These are phyloP conservation scores for Ageneiosus marmoratus DNA, from an alignment of 2,113 vertebrate species.

Conservation along the genomic window DNA sequence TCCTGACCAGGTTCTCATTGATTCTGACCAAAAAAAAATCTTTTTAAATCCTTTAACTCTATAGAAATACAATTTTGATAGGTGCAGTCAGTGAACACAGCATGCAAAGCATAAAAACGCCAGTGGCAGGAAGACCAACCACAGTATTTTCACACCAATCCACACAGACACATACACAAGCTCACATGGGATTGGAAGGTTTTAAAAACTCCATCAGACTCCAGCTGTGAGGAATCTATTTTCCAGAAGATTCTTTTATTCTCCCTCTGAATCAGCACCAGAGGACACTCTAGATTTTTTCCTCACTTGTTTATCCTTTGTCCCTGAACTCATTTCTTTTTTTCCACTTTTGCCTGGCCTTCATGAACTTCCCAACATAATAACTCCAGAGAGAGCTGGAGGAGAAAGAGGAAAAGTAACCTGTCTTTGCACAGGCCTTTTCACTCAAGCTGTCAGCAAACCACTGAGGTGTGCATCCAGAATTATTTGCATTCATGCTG, in stretches of 20 bases:
- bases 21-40: conserved; percentile 37
- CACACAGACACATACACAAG: background rate
- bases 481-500: conserved; percentile 54
- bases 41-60: conserved; percentile 19
- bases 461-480: conserved; percentile 34
- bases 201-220: conserved; percentile 66
- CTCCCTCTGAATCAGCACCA: conserved; percentile 67
- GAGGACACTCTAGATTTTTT: conserved; percentile 11
- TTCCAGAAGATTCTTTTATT: conserved; percentile 63
- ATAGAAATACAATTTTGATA: conserved; percentile 17
- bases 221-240: conserved; percentile 71
- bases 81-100: background rate
- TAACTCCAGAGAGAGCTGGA: background rate
- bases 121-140: conserved; percentile 12
- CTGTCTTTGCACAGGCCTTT: conserved; percentile 19
- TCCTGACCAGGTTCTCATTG: background rate
- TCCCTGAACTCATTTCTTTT: conserved; percentile 35
- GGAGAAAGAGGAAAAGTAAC: conserved; percentile 6
- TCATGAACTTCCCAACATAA: conserved; percentile 38
- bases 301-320: conserved; percentile 37
- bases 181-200: conserved; percentile 49
- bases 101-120: conserved; percentile 1
- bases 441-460: conserved; percentile 28
- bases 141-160: conserved; percentile 14
- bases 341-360: background rate